Evolutionary conservation across 2,888 invertebrate genomes (phyloP).

Genomic region (Ochropleura leucogaster): DNA sequence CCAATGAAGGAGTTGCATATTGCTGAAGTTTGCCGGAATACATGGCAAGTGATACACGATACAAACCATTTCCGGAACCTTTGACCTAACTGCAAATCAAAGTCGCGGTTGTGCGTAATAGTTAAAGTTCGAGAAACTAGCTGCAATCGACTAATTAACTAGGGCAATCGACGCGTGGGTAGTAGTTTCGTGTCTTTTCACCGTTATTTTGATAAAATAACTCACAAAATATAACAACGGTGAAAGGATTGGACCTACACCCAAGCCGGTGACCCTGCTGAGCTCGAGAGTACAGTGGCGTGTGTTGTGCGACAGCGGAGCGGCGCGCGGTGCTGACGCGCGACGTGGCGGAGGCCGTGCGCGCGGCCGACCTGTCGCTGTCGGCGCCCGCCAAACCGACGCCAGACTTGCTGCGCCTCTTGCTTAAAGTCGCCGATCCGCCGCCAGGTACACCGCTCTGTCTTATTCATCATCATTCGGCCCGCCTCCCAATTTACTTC

Average conservation of each 20-base stretch:
- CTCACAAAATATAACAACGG: background rate
- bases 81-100: background rate
- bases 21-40: too few species aligned
- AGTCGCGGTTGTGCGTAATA: too few species aligned
- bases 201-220: background rate
- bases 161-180: background rate
- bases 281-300: background rate
- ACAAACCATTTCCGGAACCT: background rate
- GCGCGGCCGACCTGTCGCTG: slow-evolving; percentile 85
- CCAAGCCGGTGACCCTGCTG: background rate
- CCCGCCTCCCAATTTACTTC: background rate
- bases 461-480: background rate
- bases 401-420: slow-evolving; percentile 73
- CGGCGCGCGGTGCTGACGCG: slow-evolving; percentile 72
- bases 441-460: slow-evolving; percentile 70
- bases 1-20: background rate
- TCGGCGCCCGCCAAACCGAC: slow-evolving; percentile 80
- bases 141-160: too few species aligned
- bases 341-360: slow-evolving; percentile 79
- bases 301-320: slow-evolving; percentile 69
- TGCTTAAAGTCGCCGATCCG: slow-evolving; percentile 74
- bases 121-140: too few species aligned
- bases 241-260: background rate
- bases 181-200: background rate
- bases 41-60: background rate